phyloP scores from a whole-genome alignment of 2,888 invertebrate species.

The Archaeoteleia sp. region DNA sequence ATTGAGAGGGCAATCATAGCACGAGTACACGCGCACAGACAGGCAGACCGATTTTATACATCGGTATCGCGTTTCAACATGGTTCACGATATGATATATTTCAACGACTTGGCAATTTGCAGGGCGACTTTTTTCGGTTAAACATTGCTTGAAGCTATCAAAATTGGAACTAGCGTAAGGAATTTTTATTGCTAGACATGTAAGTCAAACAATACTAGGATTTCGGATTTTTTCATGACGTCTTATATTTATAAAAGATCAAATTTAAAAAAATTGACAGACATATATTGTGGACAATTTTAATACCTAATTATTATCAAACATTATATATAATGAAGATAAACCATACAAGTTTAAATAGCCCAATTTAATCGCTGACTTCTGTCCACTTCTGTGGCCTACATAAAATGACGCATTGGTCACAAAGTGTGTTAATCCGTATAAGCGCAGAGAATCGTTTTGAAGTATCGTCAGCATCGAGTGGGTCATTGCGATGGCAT shows the following conservation, averaged over 20 bases:
- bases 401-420: conserved; percentile 1
- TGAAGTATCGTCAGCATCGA: conserved; percentile 44
- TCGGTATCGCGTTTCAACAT: conserved; percentile 43
- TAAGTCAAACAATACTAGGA: neutral
- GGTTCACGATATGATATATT: conserved; percentile 23
- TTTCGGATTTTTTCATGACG: too few relatives aligned
- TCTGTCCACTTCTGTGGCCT: too few relatives aligned
- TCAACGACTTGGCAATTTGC: conserved; percentile 21
- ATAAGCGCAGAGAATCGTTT: conserved; percentile 33
- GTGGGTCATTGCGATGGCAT: conserved; percentile 51
- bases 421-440: conserved; percentile 24
- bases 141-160: neutral
- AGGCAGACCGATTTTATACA: conserved; percentile 19
- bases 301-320: too few relatives aligned
- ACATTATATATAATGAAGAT: too few relatives aligned
- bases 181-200: neutral
- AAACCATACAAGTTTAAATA: too few relatives aligned
- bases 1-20: conserved; percentile 49
- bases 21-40: conserved; percentile 3
- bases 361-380: too few relatives aligned
- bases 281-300: too few relatives aligned
- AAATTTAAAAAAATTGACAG: too few relatives aligned
- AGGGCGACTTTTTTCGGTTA: conserved; percentile 10
- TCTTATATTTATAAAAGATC: too few relatives aligned
- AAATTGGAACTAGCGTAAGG: too few relatives aligned